Conservation (phyloP, 2,888 invertebrate genomes). For the Xanthia icteritia region DNA sequence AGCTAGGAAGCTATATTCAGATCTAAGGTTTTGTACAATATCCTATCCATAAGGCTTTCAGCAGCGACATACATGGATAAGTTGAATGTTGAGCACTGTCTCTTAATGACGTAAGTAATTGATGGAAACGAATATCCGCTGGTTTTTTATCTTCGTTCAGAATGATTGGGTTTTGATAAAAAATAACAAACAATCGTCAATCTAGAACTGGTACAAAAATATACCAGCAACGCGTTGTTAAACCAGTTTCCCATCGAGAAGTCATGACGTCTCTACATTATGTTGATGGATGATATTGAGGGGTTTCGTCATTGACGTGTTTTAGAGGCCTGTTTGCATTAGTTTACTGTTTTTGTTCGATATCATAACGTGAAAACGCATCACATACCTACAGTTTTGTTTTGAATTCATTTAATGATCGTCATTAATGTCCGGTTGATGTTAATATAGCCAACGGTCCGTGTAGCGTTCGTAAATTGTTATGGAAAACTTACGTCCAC, state of each 20-base stretch:
- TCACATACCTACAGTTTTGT: too few species aligned
- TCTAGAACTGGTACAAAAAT: neutral
- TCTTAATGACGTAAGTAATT: too few species aligned
- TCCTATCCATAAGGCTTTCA: too few species aligned
- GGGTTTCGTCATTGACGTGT: too few species aligned
- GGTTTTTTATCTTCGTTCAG: neutral
- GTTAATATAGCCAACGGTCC: neutral
- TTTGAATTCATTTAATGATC: neutral
- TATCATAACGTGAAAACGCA: neutral
- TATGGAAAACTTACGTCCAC: neutral
- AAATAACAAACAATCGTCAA: constrained; percentile 13
- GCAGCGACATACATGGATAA: neutral
- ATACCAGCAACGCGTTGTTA: neutral
- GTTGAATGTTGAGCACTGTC: neutral
- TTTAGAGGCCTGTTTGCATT: too few species aligned
- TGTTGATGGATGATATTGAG: too few species aligned
- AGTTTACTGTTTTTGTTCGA: constrained; percentile 1
- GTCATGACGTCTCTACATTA: too few species aligned
- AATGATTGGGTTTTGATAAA: constrained; percentile 12
- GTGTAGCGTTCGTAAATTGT: neutral
- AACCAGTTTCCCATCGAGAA: constrained; percentile 39
- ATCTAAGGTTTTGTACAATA: neutral
- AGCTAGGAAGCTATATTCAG: neutral
- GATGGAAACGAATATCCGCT: neutral
- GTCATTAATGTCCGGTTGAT: neutral